Evolutionary conservation across 2,113 vertebrate genomes (phyloP).

Genomic region (Cacatua alba): DNA sequence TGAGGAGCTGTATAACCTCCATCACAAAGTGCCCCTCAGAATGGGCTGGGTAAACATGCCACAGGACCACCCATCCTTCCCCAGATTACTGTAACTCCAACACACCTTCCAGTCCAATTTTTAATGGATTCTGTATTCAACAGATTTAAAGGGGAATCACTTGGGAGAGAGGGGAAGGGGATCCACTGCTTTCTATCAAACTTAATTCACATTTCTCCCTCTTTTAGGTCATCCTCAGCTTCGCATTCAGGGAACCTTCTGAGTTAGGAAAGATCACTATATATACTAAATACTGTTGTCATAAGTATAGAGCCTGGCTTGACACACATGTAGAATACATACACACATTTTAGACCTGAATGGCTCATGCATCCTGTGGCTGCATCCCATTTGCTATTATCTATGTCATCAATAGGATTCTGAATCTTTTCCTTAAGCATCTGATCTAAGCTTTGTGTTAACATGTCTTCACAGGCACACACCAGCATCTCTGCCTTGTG

Average conservation of each 20-base stretch:
- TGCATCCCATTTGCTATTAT: conserved; percentile 11
- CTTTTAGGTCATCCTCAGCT: background rate
- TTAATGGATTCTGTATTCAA: background rate
- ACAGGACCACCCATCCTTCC: background rate
- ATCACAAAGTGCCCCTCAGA: background rate
- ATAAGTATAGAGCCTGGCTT: background rate
- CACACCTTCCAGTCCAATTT: background rate
- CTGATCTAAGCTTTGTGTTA: background rate
- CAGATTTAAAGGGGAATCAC: background rate
- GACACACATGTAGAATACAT: accelerated
- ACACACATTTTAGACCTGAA: background rate
- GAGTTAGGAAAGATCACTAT: background rate
- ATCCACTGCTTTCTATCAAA: background rate
- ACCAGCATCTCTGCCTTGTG: background rate
- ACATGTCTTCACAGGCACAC: background rate
- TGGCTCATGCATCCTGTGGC: background rate
- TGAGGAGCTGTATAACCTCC: background rate
- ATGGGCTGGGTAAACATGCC: background rate
- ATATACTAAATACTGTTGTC: background rate
- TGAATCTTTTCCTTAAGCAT: background rate
- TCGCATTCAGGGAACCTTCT: background rate
- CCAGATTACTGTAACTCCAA: background rate
- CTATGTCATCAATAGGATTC: background rate
- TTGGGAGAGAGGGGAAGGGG: background rate
- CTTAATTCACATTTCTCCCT: background rate